These are phyloP conservation scores for Forbesichthys agassizii DNA, from an alignment of 2,113 vertebrate species.

Conservation along the genomic window DNA sequence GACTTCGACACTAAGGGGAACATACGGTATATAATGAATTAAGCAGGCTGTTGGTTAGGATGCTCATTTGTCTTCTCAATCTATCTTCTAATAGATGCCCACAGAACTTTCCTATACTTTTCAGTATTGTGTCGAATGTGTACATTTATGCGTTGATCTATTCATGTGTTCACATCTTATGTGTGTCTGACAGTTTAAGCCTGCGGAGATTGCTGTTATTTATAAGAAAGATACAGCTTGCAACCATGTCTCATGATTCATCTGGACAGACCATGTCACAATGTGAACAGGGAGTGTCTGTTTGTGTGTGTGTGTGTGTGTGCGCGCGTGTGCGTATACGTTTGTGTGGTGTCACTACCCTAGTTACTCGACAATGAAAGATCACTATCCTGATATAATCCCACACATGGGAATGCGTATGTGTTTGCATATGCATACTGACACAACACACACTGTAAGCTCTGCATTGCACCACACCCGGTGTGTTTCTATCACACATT, in stretches of 20 bases:
- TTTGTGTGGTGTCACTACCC: neutral
- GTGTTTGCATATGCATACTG: too few relatives aligned
- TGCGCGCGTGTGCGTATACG: neutral
- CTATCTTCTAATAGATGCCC: neutral
- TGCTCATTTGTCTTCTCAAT: neutral
- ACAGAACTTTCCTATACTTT: neutral
- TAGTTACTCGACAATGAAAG: too few relatives aligned
- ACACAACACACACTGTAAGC: neutral
- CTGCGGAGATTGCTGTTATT: neutral
- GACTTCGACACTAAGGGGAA: neutral
- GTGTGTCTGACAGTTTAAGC: neutral
- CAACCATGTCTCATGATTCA: neutral
- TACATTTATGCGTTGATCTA: too few relatives aligned
- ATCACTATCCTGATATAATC: neutral
- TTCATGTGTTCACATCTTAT: too few relatives aligned
- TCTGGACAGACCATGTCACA: neutral
- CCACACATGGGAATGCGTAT: neutral
- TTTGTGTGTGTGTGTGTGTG: conserved; percentile 8
- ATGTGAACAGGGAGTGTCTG: conserved; percentile 3
- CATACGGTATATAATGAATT: neutral
- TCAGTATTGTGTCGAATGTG: neutral
- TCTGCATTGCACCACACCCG: conserved; percentile 1
- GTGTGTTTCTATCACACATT: neutral
- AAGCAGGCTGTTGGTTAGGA: too few relatives aligned
- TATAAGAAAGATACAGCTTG: conserved; percentile 18